Percentiles rank a stretch among this genome's conserved stretches.
Evolutionary conservation across 2,888 invertebrate genomes (phyloP).

Genomic region (Buathra laborator): DNA sequence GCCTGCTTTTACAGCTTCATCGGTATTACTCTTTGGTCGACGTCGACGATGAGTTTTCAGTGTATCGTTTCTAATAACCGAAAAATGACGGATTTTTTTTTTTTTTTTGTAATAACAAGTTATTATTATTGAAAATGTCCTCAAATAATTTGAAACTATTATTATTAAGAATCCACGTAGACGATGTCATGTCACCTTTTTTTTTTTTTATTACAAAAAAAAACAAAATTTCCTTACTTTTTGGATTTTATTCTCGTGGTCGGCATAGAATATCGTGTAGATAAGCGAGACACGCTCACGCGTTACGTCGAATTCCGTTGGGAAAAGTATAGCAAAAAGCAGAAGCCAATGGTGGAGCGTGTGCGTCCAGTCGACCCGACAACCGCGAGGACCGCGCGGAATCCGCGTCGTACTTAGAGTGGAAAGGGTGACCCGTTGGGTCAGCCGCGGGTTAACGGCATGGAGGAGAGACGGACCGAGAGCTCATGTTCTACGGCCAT

Average conservation of each 20-base stretch:
- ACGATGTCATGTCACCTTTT: no score
- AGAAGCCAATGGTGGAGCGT: constrained; percentile 37
- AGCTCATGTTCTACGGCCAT: constrained; percentile 62
- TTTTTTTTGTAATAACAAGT: neutral
- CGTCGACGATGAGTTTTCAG: neutral
- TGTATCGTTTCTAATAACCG: neutral
- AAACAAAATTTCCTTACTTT: neutral
- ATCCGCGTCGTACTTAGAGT: constrained; percentile 46
- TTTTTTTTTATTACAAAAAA: neutral
- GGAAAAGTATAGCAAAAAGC: constrained; percentile 39
- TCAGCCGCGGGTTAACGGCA: constrained; percentile 28
- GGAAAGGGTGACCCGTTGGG: constrained; percentile 27
- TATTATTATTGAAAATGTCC: no score
- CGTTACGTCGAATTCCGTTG: constrained; percentile 11
- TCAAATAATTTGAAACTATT: no score
- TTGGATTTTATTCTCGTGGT: neutral
- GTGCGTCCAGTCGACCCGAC: constrained; percentile 50
- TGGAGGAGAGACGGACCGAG: constrained; percentile 26
- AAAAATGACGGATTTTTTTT: neutral
- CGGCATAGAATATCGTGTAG: neutral
- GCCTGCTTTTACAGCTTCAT: neutral
- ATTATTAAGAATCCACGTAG: no score
- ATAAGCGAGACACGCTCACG: constrained; percentile 14
- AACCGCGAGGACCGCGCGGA: constrained; percentile 57
- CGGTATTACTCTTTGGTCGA: neutral